Evolutionary conservation across 2,113 vertebrate genomes (phyloP), one percentile per base, ranked within the genome.

Genomic region (Perognathus longimembris): DNA sequence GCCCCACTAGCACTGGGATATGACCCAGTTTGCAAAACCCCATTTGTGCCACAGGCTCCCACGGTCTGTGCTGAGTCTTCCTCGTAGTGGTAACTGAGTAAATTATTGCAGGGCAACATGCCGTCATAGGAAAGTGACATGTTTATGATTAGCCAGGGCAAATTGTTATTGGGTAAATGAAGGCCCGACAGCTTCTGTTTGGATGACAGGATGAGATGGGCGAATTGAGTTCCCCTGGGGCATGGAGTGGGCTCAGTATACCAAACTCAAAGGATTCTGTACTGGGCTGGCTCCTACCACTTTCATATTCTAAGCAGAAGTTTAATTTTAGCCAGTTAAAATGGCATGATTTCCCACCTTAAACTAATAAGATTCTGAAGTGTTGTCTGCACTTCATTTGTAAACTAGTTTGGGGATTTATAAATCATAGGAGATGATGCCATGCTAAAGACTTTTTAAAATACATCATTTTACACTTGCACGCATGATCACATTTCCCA

Each of bases 231-330:
- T 26, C 32, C 76, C 24, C 5, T 0, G 0, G 6, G 45, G 34
- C 64, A 57, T n/a, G 1, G 0, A 0, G 67, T 54, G 74, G 26
- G 20, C 4, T 3, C 17, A 18, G 6, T 22, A 20, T 22, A 15
- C 21, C 32, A 14, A 20, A 20, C 36, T 61, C 28, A 1, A 24
- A 54, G 36, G 54, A 54, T 21, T 28, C 45, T 3, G 4, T 0
- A 1, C 14, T 30, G 1, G 1, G 15, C 15, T 9, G 63, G 36
- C 32, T 12, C 11, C 6, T 0, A 17, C 38, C 54, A 61, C 20
- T 17, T 36, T 28, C 67, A 54, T 7, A n/a, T 10, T 40, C 21
- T 22, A 6, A 20, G 38, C 69, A 21, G n/a, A 63, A 15, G 54
- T 21, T 15, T 45, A 69, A 59, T 28, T 4, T 69, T 59, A 32